phyloP scores from a whole-genome alignment of 2,797 vertebrate species.

The Chloroceryle amazona region DNA sequence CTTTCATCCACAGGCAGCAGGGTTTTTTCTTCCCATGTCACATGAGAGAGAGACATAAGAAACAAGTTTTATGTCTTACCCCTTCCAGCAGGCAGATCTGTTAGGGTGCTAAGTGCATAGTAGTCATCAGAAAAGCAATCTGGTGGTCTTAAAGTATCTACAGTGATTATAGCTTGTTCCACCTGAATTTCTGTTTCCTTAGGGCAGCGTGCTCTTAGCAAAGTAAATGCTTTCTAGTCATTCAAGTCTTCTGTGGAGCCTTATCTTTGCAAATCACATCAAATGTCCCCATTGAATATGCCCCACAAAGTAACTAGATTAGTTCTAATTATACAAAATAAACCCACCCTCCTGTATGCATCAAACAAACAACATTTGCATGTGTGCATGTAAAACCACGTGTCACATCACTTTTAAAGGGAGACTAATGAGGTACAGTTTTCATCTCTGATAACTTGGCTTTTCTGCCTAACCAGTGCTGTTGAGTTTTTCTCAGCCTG shows the following conservation, averaged over 20 bases:
- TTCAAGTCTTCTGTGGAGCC: background rate
- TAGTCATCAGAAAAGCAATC: background rate
- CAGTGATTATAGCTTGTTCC: conserved; percentile 4
- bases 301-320: background rate
- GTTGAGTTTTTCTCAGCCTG: background rate
- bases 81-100: background rate
- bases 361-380: background rate
- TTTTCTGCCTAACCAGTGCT: background rate
- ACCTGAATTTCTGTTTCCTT: conserved; percentile 13
- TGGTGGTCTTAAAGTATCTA: conserved; percentile 14
- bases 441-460: background rate
- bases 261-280: conserved; percentile 47
- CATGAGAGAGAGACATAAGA: background rate
- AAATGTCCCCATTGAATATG: conserved; percentile 12
- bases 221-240: background rate
- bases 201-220: background rate
- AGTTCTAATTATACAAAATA: conserved; percentile 13
- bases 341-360: background rate
- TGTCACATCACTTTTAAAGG: background rate
- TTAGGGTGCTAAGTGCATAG: background rate
- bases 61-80: background rate
- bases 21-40: background rate
- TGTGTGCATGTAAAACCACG: background rate
- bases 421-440: background rate
- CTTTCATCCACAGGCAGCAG: background rate